These are phyloP conservation scores for Cryptus armator DNA, from an alignment of 2,888 invertebrate species.

Conservation along the genomic window DNA sequence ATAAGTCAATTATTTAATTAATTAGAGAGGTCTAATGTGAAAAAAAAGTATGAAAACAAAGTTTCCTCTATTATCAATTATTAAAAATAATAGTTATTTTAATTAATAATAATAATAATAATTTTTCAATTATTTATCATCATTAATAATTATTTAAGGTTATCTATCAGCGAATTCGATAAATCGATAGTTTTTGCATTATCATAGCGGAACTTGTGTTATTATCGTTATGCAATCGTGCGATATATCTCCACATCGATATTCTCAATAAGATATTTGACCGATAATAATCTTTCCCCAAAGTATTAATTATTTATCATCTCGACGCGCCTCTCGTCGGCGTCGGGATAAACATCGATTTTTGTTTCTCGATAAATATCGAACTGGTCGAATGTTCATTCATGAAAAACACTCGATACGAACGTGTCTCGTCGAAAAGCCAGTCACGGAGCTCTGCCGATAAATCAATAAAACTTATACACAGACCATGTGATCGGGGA, in stretches of 20 bases:
- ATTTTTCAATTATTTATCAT: no score
- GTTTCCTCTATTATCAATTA: neutral
- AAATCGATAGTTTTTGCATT: neutral
- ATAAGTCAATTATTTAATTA: neutral
- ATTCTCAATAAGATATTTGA: neutral
- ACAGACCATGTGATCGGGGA: neutral
- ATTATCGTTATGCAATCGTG: neutral
- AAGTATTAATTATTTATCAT: neutral
- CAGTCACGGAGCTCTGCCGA: neutral
- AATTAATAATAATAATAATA: neutral
- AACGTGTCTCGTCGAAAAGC: neutral
- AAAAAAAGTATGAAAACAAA: neutral
- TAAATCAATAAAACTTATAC: neutral
- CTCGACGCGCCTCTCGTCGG: neutral
- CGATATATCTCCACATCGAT: neutral
- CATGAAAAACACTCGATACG: slow-evolving; percentile 3
- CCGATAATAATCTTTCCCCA: neutral
- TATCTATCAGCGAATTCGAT: neutral
- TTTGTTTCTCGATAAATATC: neutral
- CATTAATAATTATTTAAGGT: no score
- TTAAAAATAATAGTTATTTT: no score
- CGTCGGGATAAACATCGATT: neutral
- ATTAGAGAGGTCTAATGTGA: neutral
- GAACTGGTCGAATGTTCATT: neutral
- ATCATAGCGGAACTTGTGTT: no score